Base-by-base conservation (phyloP, 2,888 invertebrate species). In the Hirtodrosophila duncani region DNA sequence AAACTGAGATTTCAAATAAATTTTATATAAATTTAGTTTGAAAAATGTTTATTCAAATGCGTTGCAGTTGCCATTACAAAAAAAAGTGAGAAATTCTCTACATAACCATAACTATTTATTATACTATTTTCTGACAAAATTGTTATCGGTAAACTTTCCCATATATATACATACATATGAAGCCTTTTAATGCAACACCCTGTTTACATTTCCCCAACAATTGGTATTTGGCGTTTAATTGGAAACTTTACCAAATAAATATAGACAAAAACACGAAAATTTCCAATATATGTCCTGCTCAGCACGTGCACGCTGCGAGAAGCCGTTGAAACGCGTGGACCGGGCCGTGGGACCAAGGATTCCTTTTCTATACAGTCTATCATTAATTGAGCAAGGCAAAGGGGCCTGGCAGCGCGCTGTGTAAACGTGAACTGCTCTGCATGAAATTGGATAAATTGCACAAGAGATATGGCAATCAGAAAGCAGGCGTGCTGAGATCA, bases 221-320 rank as follows among this genome's bases (percentile, higher is more conserved):
- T 59, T 59, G 58, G 57, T 57, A 63, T 65, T n/a, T 68, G 70
- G 64, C 81, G 63, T 79, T 79, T 80, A 80, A 80, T 81, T 80
- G 80, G 81, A 80, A 80, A 81, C 67, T 63, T 71, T 68, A 59
- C 71, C 80, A 79, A 70, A 75, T 69, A 79, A 75, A 74, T 74
- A 74, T 70, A 78, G 74, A 75, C 70, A 75, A 78, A 74, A 69
- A 69, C 72, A 74, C 31, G 62, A 56, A 49, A 64, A 70, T 85
- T 85, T 85, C 82, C 83, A 85, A 85, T 86, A 86, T 85, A 85
- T 85, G 86, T 86, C 84, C 85, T 86, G 77, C 55, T 63, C 58
- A 83, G 83, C 83, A 83, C 83, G 83, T 83, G 83, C 83, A 78
- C 74, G 44, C 53, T 49, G 69, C 62, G 56, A 53, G 63, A 50